phyloP scores from a whole-genome alignment of 2,113 vertebrate species.

The Nerophis lumbriciformis region DNA sequence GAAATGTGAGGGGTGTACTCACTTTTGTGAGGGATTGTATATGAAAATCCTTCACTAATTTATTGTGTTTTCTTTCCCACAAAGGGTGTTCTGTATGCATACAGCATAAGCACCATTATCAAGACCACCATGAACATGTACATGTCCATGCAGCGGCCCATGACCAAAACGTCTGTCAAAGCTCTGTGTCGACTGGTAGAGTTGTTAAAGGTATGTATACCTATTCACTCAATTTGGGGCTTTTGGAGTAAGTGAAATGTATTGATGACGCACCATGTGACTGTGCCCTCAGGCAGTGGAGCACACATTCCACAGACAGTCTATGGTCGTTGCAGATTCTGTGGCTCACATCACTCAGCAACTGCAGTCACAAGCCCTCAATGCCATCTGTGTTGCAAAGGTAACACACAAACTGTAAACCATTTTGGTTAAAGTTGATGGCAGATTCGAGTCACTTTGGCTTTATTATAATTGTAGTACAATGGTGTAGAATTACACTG shows the following conservation, averaged over 20 bases:
- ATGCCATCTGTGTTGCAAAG: conserved; percentile 85
- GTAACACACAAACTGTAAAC: conserved; percentile 55
- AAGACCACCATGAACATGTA: conserved; percentile 98
- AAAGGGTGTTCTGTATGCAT: conserved; percentile 94
- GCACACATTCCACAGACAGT: conserved; percentile 89
- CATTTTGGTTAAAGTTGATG: too few species aligned
- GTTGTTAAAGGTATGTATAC: conserved; percentile 81
- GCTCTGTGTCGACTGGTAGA: conserved; percentile 91
- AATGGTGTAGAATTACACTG: too few species aligned
- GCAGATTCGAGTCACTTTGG: not conserved
- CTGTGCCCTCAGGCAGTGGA: conserved; percentile 81
- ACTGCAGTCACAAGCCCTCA: conserved; percentile 91
- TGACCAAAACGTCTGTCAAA: conserved; percentile 98
- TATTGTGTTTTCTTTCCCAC: conserved; percentile 11
- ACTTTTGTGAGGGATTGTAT: too few species aligned
- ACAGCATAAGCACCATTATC: conserved; percentile 90
- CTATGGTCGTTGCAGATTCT: conserved; percentile 92
- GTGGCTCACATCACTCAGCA: conserved; percentile 91
- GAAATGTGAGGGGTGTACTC: too few species aligned
- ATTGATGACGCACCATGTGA: not conserved
- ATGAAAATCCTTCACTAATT: not conserved
- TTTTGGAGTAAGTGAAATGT: not conserved
- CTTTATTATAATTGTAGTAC: not conserved
- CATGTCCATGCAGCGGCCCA: conserved; percentile 95
- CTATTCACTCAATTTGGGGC: not conserved